Conservation (phyloP, 1,140 invertebrate species). For the Maniola jurtina region DNA sequence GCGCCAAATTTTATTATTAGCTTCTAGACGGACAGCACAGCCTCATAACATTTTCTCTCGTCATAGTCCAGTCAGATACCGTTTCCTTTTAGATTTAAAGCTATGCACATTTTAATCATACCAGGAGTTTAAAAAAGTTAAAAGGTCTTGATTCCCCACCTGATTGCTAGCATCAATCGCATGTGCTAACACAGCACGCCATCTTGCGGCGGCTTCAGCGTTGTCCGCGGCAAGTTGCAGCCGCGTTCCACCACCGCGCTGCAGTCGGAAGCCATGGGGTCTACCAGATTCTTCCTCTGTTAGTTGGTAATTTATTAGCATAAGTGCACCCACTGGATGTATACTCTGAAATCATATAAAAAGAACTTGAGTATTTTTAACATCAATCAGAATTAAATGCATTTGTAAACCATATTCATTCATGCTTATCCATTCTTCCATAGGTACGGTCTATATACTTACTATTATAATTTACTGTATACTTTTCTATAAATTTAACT, state of each 20-base stretch:
- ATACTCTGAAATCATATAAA: slow-evolving; percentile 82
- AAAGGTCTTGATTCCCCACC: slow-evolving; percentile 51
- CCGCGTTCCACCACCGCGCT: slow-evolving; percentile 87
- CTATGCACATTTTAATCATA: no score
- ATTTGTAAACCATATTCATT: no score
- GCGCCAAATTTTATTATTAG: not conserved
- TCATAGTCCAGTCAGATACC: no score
- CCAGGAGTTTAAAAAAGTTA: no score
- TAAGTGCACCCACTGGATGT: slow-evolving; percentile 93
- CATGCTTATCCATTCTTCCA: no score
- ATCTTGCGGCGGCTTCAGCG: slow-evolving; percentile 86
- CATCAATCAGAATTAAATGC: no score
- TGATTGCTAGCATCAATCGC: slow-evolving; percentile 83
- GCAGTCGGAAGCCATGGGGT: slow-evolving; percentile 80
- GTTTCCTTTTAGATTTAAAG: no score
- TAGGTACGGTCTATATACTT: no score
- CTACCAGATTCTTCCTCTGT: slow-evolving; percentile 79
- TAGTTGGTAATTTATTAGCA: slow-evolving; percentile 90
- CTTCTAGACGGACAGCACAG: not conserved
- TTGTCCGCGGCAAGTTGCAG: slow-evolving; percentile 90
- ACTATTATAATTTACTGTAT: no score
- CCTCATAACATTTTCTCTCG: no score
- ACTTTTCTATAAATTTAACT: no score
- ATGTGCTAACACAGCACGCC: slow-evolving; percentile 86
- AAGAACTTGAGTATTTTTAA: not conserved